phyloP scores from a whole-genome alignment of 2,888 invertebrate genomes.

The Diaprepes abbreviatus region DNA sequence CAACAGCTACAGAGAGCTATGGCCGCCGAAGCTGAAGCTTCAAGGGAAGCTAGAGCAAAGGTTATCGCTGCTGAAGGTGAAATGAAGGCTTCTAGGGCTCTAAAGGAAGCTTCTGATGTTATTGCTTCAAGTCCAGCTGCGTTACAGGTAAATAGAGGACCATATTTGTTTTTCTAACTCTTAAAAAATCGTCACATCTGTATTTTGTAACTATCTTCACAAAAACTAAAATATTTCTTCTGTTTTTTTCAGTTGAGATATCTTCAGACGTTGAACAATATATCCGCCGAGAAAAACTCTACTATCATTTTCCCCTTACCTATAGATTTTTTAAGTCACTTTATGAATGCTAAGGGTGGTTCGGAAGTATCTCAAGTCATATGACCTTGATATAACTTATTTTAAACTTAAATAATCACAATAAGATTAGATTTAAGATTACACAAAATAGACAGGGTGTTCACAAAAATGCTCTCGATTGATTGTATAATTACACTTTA shows the following conservation, averaged over 20 bases:
- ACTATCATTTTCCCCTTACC: slow-evolving; percentile 95
- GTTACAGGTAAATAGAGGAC: slow-evolving; percentile 74
- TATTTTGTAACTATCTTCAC: too few relatives aligned
- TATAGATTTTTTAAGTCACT: slow-evolving; percentile 77
- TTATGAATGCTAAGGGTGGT: slow-evolving; percentile 51
- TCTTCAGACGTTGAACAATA: slow-evolving; percentile 90
- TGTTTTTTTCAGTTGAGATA: slow-evolving; percentile 81
- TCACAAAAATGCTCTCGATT: too few relatives aligned
- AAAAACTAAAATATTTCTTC: too few relatives aligned
- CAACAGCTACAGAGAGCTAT: slow-evolving; percentile 84
- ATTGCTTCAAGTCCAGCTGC: slow-evolving; percentile 88
- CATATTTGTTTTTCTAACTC: too few relatives aligned
- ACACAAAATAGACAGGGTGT: too few relatives aligned
- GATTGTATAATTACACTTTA: too few relatives aligned
- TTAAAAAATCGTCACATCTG: too few relatives aligned
- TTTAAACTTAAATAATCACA: too few relatives aligned
- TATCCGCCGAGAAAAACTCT: slow-evolving; percentile 95
- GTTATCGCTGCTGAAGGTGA: slow-evolving; percentile 89
- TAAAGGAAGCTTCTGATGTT: slow-evolving; percentile 90
- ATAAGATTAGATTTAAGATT: too few relatives aligned
- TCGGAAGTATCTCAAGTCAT: slow-evolving; percentile 25
- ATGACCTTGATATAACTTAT: slow-evolving; percentile 5
- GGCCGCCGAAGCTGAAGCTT: slow-evolving; percentile 87
- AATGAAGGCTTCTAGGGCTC: slow-evolving; percentile 86
- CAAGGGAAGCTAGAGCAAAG: slow-evolving; percentile 84